Base-by-base conservation (phyloP, 2,113 vertebrate species). In the Dicentrarchus labrax region DNA sequence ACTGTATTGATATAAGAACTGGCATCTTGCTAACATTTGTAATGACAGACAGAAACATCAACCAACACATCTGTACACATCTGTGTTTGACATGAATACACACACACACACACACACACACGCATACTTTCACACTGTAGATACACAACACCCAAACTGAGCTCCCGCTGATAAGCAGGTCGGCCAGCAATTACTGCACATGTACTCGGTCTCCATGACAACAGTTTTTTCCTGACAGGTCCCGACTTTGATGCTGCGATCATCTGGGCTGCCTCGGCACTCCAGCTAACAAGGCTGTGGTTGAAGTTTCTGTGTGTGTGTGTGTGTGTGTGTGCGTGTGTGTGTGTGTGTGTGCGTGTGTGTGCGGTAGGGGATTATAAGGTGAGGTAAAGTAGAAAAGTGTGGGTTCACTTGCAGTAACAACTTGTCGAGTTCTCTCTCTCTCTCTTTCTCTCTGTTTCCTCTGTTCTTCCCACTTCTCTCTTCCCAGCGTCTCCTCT, bases 151-250 rank as follows among this genome's bases (percentile, higher is more conserved):
- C 21, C 19, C 59, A 36, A 8, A 50, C 6, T 4, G 10, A 24
- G 59, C 30, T 43, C 6, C 36, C 16, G 10, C 22, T 64, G 62
- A 61, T 41, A n/a, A 76, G 10, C 73, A 72, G 60, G 79, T 86
- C 61, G 41, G 51, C 10, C 76, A 64, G 72, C 76, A 76, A 86
- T 90, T 86, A 81, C 71, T 64, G 78, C 59, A 64, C 45, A 87
- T 76, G 80, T 60, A 66, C 68, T 70, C 70, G 1, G 90, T 91
- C 72, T 78, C 90, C 78, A 43, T 92, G 81, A 87, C 86, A 85
- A 91, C 86, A 72, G 76, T 43, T 43, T 64, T 74, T 62, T 68
- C 72, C 83, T 80, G 76, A 86, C 84, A 87, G 75, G 74, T 81
- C 75, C 76, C 43, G 72, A 68, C 86, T 91, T 73, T 83, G 79